phyloP scores from a whole-genome alignment of 1,140 invertebrate species.

The Prorops nasuta region DNA sequence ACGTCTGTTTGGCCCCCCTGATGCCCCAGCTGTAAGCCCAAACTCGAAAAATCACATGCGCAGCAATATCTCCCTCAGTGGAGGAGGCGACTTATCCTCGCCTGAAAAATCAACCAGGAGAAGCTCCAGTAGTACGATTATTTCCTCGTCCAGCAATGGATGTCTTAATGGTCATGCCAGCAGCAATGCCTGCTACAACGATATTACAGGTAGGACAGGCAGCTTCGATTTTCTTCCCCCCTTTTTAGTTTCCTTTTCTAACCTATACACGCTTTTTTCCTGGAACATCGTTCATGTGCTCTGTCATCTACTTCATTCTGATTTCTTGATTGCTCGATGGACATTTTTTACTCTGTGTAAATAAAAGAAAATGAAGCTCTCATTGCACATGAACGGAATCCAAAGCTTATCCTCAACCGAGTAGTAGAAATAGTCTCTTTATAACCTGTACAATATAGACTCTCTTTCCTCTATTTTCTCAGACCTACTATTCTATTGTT shows the following conservation, averaged over 20 bases:
- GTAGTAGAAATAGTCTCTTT: too few species aligned
- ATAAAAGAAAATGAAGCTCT: too few species aligned
- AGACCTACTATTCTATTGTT: too few species aligned
- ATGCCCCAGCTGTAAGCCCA: conserved; percentile 46
- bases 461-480: too few species aligned
- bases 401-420: too few species aligned
- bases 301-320: too few species aligned
- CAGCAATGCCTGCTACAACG: conserved; percentile 38
- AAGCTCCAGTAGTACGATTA: conserved; percentile 41
- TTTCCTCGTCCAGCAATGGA: conserved; percentile 24
- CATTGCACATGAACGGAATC: too few species aligned
- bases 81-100: conserved; percentile 26
- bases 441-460: too few species aligned
- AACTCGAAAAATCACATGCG: conserved; percentile 54
- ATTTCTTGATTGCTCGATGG: too few species aligned
- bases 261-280: too few species aligned
- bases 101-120: conserved; percentile 44
- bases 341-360: too few species aligned
- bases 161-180: conserved; percentile 42
- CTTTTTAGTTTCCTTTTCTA: neutral
- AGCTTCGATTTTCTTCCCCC: conserved; percentile 6
- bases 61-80: conserved; percentile 48
- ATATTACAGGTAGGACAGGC: conserved; percentile 46
- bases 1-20: conserved; percentile 56
- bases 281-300: too few species aligned